Conservation (phyloP, 1,140 invertebrate genomes). For the Orius insidiosus region DNA sequence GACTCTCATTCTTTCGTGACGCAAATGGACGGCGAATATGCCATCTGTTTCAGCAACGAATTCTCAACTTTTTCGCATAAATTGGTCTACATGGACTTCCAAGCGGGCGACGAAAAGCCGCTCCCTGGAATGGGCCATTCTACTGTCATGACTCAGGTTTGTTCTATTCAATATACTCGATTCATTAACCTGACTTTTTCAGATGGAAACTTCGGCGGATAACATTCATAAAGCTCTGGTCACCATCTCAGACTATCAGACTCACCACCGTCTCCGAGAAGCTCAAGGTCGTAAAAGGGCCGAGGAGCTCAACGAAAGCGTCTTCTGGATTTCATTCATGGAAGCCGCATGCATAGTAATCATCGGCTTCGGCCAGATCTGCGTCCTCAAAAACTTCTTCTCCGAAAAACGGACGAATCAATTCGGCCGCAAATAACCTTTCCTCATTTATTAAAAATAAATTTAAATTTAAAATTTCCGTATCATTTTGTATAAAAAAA, state of each 20-base stretch:
- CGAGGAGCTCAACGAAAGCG: constrained; percentile 86
- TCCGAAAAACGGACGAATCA: constrained; percentile 52
- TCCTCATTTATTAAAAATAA: too few relatives aligned
- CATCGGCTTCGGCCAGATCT: constrained; percentile 76
- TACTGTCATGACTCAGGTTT: constrained; percentile 88
- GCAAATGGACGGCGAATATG: constrained; percentile 55
- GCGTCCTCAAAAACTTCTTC: constrained; percentile 88
- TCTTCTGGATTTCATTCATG: constrained; percentile 79
- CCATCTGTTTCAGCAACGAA: constrained; percentile 96
- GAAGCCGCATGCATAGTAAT: constrained; percentile 73
- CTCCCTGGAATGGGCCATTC: constrained; percentile 72
- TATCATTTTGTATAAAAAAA: too few relatives aligned
- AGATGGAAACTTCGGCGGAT: constrained; percentile 83
- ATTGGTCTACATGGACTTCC: constrained; percentile 96
- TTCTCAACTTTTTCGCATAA: constrained; percentile 99
- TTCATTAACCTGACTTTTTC: constrained; percentile 19
- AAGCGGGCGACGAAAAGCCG: constrained; percentile 80
- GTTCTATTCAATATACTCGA: constrained; percentile 8
- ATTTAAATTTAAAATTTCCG: too few relatives aligned
- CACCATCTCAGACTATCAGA: constrained; percentile 82
- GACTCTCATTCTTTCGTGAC: constrained; percentile 80
- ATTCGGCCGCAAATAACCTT: too few relatives aligned
- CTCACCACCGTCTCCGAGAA: constrained; percentile 87
- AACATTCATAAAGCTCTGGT: constrained; percentile 78
- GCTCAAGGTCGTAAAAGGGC: constrained; percentile 84